Base-by-base conservation (phyloP, 1,140 invertebrate genomes). In the Tetranychus urticae region DNA sequence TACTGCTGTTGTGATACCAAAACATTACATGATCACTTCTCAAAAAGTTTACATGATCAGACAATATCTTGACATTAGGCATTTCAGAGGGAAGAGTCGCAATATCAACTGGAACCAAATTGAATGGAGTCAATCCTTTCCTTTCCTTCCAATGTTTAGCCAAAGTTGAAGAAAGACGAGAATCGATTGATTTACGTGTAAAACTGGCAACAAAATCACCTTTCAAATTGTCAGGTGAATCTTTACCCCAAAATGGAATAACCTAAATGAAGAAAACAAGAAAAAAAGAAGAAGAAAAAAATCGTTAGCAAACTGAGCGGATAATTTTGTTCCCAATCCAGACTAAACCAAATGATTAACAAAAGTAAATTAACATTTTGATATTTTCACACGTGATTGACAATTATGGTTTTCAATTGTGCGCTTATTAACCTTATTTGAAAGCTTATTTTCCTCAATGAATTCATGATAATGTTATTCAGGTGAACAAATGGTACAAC, bases 11-110 rank as follows among this genome's bases (percentile, higher is more conserved):
- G 39, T 68, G 66, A 52, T 69, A 70, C 70, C 70, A 71, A 61
- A 71, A 71, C 2, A 67, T 66, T 10, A 62, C 60, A 59, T 71
- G 70, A 56, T 71, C 70, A 33, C 69, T 70, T 35, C 67, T 66
- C 2, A 71, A 42, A 42, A 71, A 69, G 45, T 69, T 67, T 14
- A 52, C 50, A 52, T 52, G 50, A n/a, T 52, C 50, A 45, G 35
- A 57, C 10, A 57, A 34, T 8, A n/a, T 23, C 13, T 36, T 34
- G 13, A 39, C 35, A n/a, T 36, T 39, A 1, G 56, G 56, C 39
- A 39, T 45, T 13, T 57, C 39, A n/a, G 56, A 36, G 31, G 50
- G 50, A 8, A 52, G 6, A 52, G 50, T 31, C 7, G 50, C n/a
- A 31, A 52, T 52, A 12, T 52, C 50, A 31, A 52, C 31, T 8